A percentile compares a stretch with the other conserved stretches of the same genome.
phyloP scores from a whole-genome alignment of 2,888 invertebrate genomes.

The Schizaphis graminum region DNA sequence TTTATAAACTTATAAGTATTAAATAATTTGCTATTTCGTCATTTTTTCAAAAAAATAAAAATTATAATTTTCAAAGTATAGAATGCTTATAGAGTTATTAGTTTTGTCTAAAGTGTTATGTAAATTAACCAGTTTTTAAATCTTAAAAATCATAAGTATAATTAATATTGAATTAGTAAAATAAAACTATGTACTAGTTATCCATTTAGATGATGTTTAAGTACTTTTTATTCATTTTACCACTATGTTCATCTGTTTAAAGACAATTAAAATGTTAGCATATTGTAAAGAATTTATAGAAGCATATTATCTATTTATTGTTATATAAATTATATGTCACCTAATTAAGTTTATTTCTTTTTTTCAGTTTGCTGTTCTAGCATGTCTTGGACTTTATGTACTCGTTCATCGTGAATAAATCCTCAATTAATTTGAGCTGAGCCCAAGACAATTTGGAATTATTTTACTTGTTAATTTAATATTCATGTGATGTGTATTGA shows the following conservation, averaged over 20 bases:
- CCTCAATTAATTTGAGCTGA: background rate
- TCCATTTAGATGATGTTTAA: background rate
- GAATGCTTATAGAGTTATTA: background rate
- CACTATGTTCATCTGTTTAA: background rate
- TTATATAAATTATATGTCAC: background rate
- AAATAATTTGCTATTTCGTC: no score
- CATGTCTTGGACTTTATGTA: slow-evolving; percentile 90
- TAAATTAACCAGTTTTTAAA: background rate
- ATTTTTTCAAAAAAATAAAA: no score
- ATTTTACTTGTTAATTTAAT: slow-evolving; percentile 34
- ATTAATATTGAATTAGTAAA: background rate
- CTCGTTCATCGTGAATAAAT: slow-evolving; percentile 90
- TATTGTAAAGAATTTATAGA: background rate
- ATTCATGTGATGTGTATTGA: slow-evolving; percentile 12
- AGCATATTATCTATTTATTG: background rate
- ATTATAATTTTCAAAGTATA: no score
- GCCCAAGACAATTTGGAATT: background rate
- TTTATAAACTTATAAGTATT: background rate
- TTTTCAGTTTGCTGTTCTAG: slow-evolving; percentile 91
- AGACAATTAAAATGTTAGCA: background rate
- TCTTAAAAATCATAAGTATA: background rate
- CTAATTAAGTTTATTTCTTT: slow-evolving; percentile 70
- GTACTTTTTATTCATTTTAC: background rate
- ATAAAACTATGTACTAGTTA: background rate
- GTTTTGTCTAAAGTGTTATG: background rate